A percentile compares a stretch with the other conserved stretches of the same genome.
Evolutionary conservation across 2,797 vertebrate genomes (phyloP).

Genomic region (Pitangus sulphuratus): DNA sequence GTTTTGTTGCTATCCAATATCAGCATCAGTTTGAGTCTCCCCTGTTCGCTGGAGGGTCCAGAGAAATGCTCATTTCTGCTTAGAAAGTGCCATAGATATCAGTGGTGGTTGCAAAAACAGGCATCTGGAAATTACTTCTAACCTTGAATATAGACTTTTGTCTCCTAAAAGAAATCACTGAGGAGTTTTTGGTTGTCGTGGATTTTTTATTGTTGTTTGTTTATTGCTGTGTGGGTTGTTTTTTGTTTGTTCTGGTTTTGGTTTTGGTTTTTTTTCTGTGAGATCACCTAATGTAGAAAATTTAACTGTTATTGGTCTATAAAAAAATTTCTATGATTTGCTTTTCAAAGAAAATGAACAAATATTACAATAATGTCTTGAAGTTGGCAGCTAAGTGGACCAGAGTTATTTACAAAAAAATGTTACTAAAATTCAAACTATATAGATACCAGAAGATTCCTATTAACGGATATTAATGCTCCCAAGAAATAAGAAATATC

Average conservation of each 20-base stretch:
- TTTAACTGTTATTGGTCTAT: neutral
- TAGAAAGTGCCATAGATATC: neutral
- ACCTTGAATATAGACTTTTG: neutral
- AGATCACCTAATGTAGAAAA: neutral
- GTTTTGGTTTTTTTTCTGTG: neutral
- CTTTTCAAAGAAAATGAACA: neutral
- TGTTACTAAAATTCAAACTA: neutral
- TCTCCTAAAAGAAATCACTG: neutral
- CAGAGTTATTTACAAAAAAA: neutral
- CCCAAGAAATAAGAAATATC: neutral
- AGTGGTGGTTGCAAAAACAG: neutral
- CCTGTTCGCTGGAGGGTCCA: neutral
- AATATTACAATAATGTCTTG: neutral
- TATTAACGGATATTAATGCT: neutral
- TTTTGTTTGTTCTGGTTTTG: neutral
- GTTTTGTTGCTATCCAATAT: neutral
- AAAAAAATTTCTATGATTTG: neutral
- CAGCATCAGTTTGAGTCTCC: neutral
- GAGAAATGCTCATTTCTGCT: neutral
- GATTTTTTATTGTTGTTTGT: neutral
- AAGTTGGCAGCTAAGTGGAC: neutral
- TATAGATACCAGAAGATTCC: neutral
- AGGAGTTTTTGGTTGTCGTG: fast-evolving
- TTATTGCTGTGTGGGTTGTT: neutral
- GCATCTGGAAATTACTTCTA: neutral